Percentiles rank a stretch among this genome's conserved stretches.
Conservation (phyloP, 2,797 vertebrate genomes). For the Arrhamphus sclerolepis region DNA sequence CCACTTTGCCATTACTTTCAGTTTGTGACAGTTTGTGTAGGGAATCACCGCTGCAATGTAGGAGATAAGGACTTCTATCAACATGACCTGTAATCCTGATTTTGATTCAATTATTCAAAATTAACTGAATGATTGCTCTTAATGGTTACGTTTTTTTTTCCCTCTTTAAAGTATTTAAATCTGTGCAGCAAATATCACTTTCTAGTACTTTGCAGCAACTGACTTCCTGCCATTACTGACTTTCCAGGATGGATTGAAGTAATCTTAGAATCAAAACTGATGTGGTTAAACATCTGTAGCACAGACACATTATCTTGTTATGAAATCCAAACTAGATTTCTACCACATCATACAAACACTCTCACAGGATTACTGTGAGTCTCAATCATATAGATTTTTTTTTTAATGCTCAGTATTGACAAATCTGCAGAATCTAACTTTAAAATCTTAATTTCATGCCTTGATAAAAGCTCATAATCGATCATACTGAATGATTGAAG, state of each 20-base stretch:
- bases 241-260: constrained; percentile 1
- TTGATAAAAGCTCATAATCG: not conserved
- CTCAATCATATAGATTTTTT: constrained; percentile 46
- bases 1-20: constrained; percentile 46
- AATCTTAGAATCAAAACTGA: constrained; percentile 17
- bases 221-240: not conserved
- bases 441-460: constrained; percentile 1
- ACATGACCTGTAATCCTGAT: not conserved
- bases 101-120: not conserved
- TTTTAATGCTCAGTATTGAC: not conserved
- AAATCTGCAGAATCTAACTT: constrained; percentile 7
- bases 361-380: constrained; percentile 27
- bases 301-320: constrained; percentile 59
- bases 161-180: not conserved
- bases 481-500: too few species aligned
- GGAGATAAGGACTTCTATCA: not conserved
- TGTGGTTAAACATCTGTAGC: constrained; percentile 59
- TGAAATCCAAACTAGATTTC: constrained; percentile 58
- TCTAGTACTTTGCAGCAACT: not conserved
- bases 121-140: too few species aligned
- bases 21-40: not conserved
- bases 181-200: not conserved
- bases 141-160: not conserved
- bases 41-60: not conserved
- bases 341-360: constrained; percentile 51